Evolutionary conservation across 2,888 invertebrate genomes (phyloP).

Genomic region (Antheraea yamamai): DNA sequence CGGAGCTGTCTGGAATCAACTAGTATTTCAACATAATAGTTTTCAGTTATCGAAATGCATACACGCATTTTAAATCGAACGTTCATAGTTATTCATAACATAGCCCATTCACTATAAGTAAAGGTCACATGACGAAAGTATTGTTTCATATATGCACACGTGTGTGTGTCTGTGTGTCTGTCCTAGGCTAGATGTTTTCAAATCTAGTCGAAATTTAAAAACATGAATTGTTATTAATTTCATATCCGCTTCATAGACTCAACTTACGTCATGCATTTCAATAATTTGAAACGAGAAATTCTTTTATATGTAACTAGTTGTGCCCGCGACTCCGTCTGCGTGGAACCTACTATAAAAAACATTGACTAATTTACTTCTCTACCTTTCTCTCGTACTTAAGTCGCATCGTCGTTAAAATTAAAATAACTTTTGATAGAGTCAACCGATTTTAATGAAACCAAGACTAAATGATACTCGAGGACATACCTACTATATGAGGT

Average conservation of each 20-base stretch:
- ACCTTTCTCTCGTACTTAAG: too few species aligned
- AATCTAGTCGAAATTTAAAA: constrained; percentile 37
- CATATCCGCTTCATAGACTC: constrained; percentile 28
- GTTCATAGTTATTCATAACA: constrained; percentile 18
- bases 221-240: constrained; percentile 34
- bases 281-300: neutral
- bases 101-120: neutral
- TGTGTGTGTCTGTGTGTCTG: constrained; percentile 1
- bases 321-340: too few species aligned
- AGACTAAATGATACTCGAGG: too few species aligned
- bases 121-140: constrained; percentile 20
- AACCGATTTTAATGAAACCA: too few species aligned
- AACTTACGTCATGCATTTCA: constrained; percentile 24
- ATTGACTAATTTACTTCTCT: too few species aligned
- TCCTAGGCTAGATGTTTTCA: constrained; percentile 31
- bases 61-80: constrained; percentile 5
- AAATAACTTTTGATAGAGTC: too few species aligned
- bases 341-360: too few species aligned
- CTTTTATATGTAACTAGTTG: too few species aligned
- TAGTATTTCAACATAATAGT: neutral
- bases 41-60: neutral
- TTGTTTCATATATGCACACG: constrained; percentile 21
- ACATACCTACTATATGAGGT: too few species aligned
- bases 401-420: too few species aligned
- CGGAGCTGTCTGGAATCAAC: too few species aligned